A percentile compares a stretch with the other conserved stretches of the same genome.
These are phyloP conservation scores for Tuberolachnus salignus DNA, from an alignment of 2,888 invertebrate species.

Conservation along the genomic window DNA sequence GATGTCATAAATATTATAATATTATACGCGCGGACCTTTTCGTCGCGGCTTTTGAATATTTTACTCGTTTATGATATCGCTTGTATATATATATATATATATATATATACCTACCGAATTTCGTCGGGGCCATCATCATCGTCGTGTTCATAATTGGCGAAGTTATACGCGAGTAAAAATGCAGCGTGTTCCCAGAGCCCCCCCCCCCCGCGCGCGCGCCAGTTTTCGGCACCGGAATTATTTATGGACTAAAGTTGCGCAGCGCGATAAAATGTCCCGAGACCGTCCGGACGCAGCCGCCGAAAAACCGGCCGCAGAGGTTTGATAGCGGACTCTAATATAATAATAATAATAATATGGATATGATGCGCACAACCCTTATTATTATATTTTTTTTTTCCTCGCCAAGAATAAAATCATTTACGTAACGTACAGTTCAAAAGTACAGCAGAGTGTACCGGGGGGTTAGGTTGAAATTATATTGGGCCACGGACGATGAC, in stretches of 20 bases:
- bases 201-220: no score
- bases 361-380: no score
- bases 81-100: no score
- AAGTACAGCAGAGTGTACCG: no score
- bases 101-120: slow-evolving; percentile 28
- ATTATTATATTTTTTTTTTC: no score
- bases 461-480: no score
- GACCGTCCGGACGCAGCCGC: slow-evolving; percentile 28
- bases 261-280: slow-evolving; percentile 44
- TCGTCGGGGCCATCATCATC: slow-evolving; percentile 9
- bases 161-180: slow-evolving; percentile 33
- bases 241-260: slow-evolving; percentile 41
- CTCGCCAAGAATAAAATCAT: no score
- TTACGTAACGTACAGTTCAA: no score
- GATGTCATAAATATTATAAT: slow-evolving; percentile 15
- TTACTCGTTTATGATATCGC: neutral
- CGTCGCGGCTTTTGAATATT: slow-evolving; percentile 44
- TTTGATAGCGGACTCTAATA: slow-evolving; percentile 26
- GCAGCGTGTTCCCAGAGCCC: neutral
- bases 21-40: neutral
- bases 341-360: no score
- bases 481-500: no score
- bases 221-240: slow-evolving; percentile 35
- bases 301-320: slow-evolving; percentile 35
- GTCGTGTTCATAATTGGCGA: slow-evolving; percentile 34